A percentile compares a stretch with the other conserved stretches of the same genome.
Evolutionary conservation across 2,888 invertebrate genomes (phyloP).

Genomic region (Odontothrips loti): DNA sequence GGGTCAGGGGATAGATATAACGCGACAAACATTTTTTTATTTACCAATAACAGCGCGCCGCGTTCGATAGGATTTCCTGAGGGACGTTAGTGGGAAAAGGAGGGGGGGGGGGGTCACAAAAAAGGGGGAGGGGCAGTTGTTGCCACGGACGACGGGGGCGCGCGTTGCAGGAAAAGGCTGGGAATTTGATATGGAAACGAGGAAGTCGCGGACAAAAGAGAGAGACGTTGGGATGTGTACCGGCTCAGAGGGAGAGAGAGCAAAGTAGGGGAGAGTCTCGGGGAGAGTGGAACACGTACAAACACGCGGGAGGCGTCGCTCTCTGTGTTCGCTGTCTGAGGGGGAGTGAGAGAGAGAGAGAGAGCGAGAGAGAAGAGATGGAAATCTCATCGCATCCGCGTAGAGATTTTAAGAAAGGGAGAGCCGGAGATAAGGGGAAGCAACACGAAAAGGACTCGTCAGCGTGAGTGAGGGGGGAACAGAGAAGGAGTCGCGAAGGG

Average conservation of each 20-base stretch:
- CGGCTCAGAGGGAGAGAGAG: neutral
- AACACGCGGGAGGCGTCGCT: neutral
- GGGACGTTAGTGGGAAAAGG: neutral
- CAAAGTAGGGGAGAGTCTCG: neutral
- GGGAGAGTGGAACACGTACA: neutral
- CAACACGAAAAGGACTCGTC: neutral
- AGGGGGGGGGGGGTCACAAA: neutral
- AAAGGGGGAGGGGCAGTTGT: too few species aligned
- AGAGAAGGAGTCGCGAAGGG: neutral
- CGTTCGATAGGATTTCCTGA: slow-evolving; percentile 12
- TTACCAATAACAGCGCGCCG: slow-evolving; percentile 6
- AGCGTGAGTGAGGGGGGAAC: neutral
- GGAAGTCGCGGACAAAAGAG: neutral
- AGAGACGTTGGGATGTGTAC: neutral
- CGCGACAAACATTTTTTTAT: slow-evolving; percentile 19
- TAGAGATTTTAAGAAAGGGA: slow-evolving; percentile 15
- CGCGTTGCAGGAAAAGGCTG: neutral
- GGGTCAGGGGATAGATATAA: neutral
- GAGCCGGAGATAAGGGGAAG: neutral
- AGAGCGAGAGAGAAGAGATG: neutral
- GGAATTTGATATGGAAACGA: slow-evolving; percentile 20
- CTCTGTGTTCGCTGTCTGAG: neutral
- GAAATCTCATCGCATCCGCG: neutral
- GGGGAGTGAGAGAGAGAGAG: neutral
- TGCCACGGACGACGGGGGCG: too few species aligned